Evolutionary conservation across 2,113 vertebrate species (phyloP), one percentile per base, ranked within the genome.

Genomic region (Saguinus imperator): DNA sequence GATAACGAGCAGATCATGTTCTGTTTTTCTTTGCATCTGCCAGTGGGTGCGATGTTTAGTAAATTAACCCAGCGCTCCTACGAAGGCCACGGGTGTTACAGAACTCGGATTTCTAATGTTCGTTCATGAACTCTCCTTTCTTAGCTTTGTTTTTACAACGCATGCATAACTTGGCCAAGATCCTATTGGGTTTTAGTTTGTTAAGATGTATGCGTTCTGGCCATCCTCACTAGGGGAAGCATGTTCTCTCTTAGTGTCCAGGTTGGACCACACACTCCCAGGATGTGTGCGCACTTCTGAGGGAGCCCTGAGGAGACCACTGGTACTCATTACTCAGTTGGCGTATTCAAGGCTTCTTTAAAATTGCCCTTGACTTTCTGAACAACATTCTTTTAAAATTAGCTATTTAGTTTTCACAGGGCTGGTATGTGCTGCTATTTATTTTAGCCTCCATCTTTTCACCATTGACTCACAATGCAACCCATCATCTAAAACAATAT

Each of bases 371-470:
- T 80, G 80, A 73, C 27, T 89, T 95, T 92, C 35, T 66, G 20
- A 87, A 73, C 66, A 96, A 21, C 23, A 58, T 57, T 76, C 1
- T 7, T 72, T 96, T 57, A 57, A 77, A 96, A 86, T 66, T 23
- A 82, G 79, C 35, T 32, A 8, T 94, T 93, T 55, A 48, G 25
- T 57, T 85, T 86, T 68, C 10, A 3, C n/a, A 76, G 11, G 48
- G 37, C 45, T 84, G 70, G 14, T 17, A 80, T 72, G 11, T 48
- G 21, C 37, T 86, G 20, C 52, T 45, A 9, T 66, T 37, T 57
- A 68, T 72, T 95, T 79, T 86, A 79, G 14, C 43, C 89, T 97
- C 87, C 43, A 27, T 32, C 20, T 91, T 94, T 91, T 79, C 45
- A 77, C 72, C 21, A 35, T 86, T 93, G 76, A 70, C 21, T 95